Evolutionary conservation across 2,797 vertebrate genomes (phyloP).

Genomic region (Tolypeutes matacus): DNA sequence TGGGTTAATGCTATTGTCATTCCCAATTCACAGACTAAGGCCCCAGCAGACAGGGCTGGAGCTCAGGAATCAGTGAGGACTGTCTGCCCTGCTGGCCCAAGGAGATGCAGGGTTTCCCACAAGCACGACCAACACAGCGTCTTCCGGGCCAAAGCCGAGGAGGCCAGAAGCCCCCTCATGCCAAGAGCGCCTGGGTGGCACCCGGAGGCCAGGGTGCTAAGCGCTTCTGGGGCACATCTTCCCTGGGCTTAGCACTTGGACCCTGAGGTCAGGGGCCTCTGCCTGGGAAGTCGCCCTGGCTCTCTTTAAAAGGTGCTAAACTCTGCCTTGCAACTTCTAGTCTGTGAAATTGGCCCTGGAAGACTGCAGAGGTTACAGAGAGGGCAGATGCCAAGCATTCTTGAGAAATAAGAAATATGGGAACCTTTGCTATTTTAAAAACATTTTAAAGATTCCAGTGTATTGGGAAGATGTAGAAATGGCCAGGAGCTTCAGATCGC

Average conservation of each 20-base stretch:
- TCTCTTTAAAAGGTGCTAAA: neutral
- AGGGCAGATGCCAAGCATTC: neutral
- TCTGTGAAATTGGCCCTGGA: neutral
- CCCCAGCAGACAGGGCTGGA: neutral
- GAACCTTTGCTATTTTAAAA: neutral
- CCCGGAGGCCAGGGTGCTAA: no score
- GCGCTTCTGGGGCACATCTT: neutral
- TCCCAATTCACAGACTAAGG: neutral
- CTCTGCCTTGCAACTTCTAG: neutral
- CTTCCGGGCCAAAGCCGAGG: neutral
- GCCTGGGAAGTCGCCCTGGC: neutral
- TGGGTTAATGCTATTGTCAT: neutral
- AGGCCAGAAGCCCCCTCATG: rapidly evolving
- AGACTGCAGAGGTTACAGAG: neutral
- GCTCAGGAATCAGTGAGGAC: neutral
- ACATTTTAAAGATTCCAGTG: neutral
- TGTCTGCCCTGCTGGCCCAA: neutral
- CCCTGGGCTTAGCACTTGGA: neutral
- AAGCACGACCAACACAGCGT: neutral
- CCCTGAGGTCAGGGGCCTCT: neutral
- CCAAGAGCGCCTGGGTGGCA: neutral
- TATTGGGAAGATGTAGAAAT: rapidly evolving
- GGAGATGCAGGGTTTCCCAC: neutral
- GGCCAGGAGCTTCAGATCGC: neutral
- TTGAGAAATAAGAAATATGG: neutral